phyloP scores from a whole-genome alignment of 1,140 invertebrate genomes.

The Philotrypesis tridentata region DNA sequence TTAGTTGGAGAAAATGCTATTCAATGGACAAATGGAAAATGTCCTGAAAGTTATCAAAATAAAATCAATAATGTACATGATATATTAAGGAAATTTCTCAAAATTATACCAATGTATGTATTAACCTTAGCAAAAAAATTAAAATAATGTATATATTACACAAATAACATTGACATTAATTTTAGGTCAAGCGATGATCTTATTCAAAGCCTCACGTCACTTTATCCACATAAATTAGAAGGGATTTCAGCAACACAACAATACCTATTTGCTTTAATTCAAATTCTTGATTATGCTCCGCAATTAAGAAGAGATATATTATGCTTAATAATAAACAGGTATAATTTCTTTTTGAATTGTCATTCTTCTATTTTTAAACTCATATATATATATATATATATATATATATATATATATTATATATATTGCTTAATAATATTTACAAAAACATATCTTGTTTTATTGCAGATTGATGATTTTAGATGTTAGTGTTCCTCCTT shows the following conservation, averaged over 20 bases:
- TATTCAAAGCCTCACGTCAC: slow-evolving; percentile 71
- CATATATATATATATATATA: background rate
- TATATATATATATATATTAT: no score
- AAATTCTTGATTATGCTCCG: slow-evolving; percentile 79
- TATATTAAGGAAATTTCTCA: slow-evolving; percentile 74
- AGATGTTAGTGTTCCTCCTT: slow-evolving; percentile 79
- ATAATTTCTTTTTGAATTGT: slow-evolving; percentile 51
- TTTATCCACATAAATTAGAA: slow-evolving; percentile 80
- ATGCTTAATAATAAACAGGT: slow-evolving; percentile 81
- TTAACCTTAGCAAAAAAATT: slow-evolving; percentile 55
- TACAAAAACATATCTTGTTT: background rate
- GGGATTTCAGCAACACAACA: slow-evolving; percentile 75
- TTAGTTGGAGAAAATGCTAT: slow-evolving; percentile 59
- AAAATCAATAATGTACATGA: slow-evolving; percentile 76
- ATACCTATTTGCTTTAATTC: slow-evolving; percentile 80
- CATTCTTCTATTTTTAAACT: background rate
- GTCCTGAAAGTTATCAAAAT: slow-evolving; percentile 67
- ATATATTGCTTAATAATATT: no score
- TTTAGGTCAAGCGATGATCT: slow-evolving; percentile 76
- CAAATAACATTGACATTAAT: slow-evolving; percentile 46
- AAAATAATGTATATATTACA: background rate
- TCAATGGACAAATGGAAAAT: slow-evolving; percentile 70
- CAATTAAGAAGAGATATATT: slow-evolving; percentile 76
- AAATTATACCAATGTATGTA: slow-evolving; percentile 79
- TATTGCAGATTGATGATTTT: slow-evolving; percentile 77